Evolutionary conservation across 1,140 invertebrate genomes (phyloP).

Genomic region (Eciton burchellii): DNA sequence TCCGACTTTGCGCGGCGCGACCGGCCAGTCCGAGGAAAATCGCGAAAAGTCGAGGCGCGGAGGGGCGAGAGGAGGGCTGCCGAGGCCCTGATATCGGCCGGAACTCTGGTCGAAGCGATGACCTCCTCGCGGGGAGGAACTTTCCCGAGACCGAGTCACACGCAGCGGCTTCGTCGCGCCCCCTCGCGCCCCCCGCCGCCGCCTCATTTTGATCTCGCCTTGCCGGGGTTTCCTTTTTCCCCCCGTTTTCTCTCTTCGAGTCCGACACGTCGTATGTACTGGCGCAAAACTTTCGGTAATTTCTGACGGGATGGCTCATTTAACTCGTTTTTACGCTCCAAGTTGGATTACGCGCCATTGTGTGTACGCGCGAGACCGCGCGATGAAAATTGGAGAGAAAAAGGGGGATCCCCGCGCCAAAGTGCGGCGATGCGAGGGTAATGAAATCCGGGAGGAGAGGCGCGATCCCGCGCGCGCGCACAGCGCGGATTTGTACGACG

Average conservation of each 20-base stretch:
- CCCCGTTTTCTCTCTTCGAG: background rate
- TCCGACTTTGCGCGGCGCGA: conserved; percentile 8
- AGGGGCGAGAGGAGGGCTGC: background rate
- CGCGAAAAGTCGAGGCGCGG: conserved; percentile 41
- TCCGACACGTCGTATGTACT: conserved; percentile 29
- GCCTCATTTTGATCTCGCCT: background rate
- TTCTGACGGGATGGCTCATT: conserved; percentile 49
- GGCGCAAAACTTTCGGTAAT: conserved; percentile 51
- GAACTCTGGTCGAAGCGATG: conserved; percentile 20
- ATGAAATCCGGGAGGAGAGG: conserved; percentile 18
- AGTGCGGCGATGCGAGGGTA: conserved; percentile 40
- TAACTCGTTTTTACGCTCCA: conserved; percentile 59
- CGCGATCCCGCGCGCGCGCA: background rate
- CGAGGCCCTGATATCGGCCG: conserved; percentile 22
- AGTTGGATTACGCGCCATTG: conserved; percentile 61
- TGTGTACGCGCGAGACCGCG: conserved; percentile 9
- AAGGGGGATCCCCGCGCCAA: conserved; percentile 46
- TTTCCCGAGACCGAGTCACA: conserved; percentile 50
- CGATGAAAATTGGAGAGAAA: conserved; percentile 53
- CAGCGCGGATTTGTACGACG: conserved; percentile 12
- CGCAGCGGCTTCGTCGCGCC: conserved; percentile 19
- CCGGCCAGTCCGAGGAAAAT: background rate
- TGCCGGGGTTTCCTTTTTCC: background rate
- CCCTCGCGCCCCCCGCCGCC: background rate
- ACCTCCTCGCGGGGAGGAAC: conserved; percentile 39